Base-by-base conservation (phyloP, 2,888 invertebrate genomes). In the Elegia similella region DNA sequence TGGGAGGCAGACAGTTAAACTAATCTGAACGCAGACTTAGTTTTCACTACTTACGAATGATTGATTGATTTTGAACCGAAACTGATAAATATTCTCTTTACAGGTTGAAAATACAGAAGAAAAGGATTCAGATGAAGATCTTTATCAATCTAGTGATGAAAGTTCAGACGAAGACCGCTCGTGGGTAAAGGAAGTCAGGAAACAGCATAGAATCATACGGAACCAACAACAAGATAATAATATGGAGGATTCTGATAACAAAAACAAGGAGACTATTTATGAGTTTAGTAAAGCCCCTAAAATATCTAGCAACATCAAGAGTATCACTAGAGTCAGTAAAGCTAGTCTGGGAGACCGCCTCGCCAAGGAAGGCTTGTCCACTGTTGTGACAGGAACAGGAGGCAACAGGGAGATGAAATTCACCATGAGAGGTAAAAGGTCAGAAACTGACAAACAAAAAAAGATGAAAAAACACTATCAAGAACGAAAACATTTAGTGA, bases 341-440 rank as follows among this genome's bases (percentile, higher is more conserved):
- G 85, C 93, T 42, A 93, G 94, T 68, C 88, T 98, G 30, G 96
- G 95, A 29, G 96, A 97, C 62, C 92, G 97, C 68, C 82, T 97
- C 23, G 80, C 90, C 54, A 92, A 88, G 62, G 95, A 95, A 71
- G 92, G 92, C 47, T 85, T 87, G 38, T 80, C 85, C 1, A 88
- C 74, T 55, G 84, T 71, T 79, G 93, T 70, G 80, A 89, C 78
- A 72, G 94, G 72, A 72, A 93, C 63, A 87, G 95, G 68, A 86
- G 95, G 97, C 46, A 96, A 95, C 77, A 92, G 94, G 55, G 95
- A 96, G 86, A 96, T 97, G 95, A 95, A 95, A 16, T 97, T 97
- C 72, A 92, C 92, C 3, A 92, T 95, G 69, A 87, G 92, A 65
- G 93, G 93, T 64, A 89, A 90, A 62, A 93, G 93, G 62, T 82